Conservation (phyloP, 1,140 invertebrate genomes). For the Eupeodes corollae region DNA sequence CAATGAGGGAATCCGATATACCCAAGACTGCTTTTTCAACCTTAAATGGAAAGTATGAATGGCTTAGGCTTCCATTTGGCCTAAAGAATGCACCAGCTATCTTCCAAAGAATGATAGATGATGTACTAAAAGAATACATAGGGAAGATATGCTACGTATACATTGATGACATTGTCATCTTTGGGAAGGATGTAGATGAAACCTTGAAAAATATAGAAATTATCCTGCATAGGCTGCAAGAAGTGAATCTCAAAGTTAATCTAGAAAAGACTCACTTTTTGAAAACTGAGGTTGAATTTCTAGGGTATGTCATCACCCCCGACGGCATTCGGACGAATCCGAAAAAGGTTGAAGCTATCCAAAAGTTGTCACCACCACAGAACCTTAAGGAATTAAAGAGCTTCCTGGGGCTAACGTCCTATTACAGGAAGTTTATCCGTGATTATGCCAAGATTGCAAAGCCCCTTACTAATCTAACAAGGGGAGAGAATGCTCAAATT, state of each 20-base stretch:
- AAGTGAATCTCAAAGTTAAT: conserved; percentile 1
- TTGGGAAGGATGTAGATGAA: background rate
- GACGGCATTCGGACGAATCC: conserved; percentile 1
- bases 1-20: conserved; percentile 20
- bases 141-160: too few species aligned
- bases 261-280: conserved; percentile 3
- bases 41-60: conserved; percentile 32
- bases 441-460: conserved; percentile 9
- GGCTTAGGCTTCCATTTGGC: conserved; percentile 23
- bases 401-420: conserved; percentile 1
- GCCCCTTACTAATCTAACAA: conserved; percentile 16
- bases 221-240: background rate
- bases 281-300: background rate
- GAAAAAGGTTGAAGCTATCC: conserved; percentile 1
- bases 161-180: too few species aligned
- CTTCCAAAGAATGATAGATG: conserved; percentile 38
- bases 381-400: conserved; percentile 5
- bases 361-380: background rate
- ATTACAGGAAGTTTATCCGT: too few species aligned
- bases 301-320: background rate
- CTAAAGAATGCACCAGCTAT: conserved; percentile 30
- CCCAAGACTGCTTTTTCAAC: conserved; percentile 38
- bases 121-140: conserved; percentile 21
- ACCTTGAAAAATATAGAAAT: background rate
- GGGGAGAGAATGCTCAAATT: conserved; percentile 2